phyloP scores from a whole-genome alignment of 2,797 vertebrate species.

The Eurystomus glaucurus region DNA sequence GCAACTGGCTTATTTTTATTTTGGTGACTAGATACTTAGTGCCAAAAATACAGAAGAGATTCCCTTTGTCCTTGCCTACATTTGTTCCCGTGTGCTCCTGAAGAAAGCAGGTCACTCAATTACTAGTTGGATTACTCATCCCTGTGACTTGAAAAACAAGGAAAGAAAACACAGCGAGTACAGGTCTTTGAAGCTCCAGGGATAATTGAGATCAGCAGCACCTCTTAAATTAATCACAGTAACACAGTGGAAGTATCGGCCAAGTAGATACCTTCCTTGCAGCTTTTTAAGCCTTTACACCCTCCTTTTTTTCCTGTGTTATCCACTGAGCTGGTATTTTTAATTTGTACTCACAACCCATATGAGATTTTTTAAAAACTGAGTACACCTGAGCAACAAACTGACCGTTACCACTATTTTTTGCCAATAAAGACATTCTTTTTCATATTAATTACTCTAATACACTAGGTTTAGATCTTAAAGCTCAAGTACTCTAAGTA shows the following conservation, averaged over 20 bases:
- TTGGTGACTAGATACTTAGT: neutral
- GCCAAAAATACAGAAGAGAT: neutral
- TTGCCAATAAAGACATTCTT: neutral
- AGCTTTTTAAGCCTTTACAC: neutral
- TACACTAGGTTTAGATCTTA: neutral
- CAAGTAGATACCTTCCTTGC: neutral
- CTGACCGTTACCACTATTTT: neutral
- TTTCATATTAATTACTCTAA: neutral
- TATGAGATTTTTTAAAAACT: neutral
- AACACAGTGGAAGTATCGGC: neutral
- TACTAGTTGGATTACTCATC: constrained; percentile 51
- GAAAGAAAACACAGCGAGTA: constrained; percentile 46
- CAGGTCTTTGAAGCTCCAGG: constrained; percentile 65
- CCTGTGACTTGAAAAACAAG: constrained; percentile 68
- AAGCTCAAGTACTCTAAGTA: neutral
- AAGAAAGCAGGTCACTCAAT: constrained; percentile 72
- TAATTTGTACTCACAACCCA: neutral
- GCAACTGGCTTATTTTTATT: neutral
- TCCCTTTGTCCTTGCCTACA: neutral
- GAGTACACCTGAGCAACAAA: neutral
- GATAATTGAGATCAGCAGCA: constrained; percentile 66
- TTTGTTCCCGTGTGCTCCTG: constrained; percentile 38
- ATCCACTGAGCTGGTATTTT: neutral
- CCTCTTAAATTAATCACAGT: constrained; percentile 57
- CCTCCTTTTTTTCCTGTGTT: neutral